These are phyloP conservation scores for Brachionus rotundiformis DNA, from an alignment of 1,140 invertebrate genomes.

Conservation along the genomic window DNA sequence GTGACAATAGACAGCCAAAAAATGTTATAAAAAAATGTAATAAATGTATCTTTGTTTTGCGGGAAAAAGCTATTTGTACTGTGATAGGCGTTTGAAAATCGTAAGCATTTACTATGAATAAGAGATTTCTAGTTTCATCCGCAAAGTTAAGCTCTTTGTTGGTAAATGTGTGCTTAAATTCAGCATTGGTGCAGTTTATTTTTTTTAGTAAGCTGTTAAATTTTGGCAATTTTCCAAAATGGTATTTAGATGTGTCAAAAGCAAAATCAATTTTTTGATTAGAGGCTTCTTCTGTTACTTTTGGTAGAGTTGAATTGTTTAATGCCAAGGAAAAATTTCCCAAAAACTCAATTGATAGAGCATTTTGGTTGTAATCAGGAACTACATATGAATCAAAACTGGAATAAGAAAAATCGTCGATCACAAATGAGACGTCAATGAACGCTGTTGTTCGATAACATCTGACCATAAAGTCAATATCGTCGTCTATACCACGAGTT, in stretches of 20 bases:
- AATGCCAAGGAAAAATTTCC: neutral
- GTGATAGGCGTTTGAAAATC: slow-evolving; percentile 33
- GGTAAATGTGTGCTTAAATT: slow-evolving; percentile 27
- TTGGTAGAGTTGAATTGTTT: neutral
- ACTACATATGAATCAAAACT: slow-evolving; percentile 33
- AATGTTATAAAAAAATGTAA: slow-evolving; percentile 49
- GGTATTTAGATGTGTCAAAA: neutral
- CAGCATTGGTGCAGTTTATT: neutral
- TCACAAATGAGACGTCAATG: slow-evolving; percentile 25
- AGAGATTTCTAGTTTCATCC: neutral
- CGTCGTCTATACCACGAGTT: neutral
- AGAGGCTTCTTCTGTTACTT: neutral
- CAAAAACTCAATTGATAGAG: slow-evolving; percentile 4
- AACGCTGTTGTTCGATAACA: slow-evolving; percentile 15
- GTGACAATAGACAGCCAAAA: slow-evolving; percentile 31
- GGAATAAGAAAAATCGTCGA: slow-evolving; percentile 36
- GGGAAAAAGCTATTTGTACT: slow-evolving; percentile 40
- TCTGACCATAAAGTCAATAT: slow-evolving; percentile 51
- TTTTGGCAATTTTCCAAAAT: neutral
- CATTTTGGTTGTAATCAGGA: slow-evolving; percentile 25
- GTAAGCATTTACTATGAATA: slow-evolving; percentile 39
- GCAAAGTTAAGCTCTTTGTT: slow-evolving; percentile 29
- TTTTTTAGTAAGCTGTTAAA: neutral
- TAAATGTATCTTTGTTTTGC: slow-evolving; percentile 40
- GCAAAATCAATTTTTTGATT: neutral